Conservation (phyloP, 2,888 invertebrate genomes). For the Melieria omissa region DNA sequence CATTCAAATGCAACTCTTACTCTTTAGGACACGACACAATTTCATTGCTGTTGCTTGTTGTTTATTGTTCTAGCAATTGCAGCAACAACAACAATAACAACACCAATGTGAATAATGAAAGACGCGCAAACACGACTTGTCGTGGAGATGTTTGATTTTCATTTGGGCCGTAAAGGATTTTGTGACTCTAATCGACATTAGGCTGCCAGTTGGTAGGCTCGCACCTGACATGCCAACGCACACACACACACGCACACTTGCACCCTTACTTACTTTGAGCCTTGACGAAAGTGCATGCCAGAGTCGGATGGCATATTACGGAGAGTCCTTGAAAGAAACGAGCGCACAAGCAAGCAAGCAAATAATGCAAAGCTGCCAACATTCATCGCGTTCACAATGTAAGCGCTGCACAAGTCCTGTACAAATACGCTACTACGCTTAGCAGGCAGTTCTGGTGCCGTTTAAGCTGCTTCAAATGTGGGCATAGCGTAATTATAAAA, state of each 20-base stretch:
- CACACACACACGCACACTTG: not conserved
- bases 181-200: not conserved
- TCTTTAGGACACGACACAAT: slow-evolving; percentile 1
- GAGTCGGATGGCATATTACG: not conserved
- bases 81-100: not conserved
- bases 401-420: slow-evolving; percentile 24
- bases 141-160: slow-evolving; percentile 51
- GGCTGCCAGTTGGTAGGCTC: not conserved
- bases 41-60: not conserved
- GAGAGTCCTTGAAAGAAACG: slow-evolving; percentile 25
- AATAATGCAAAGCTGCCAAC: not conserved
- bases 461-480: too few species aligned
- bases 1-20: slow-evolving; percentile 43
- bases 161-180: slow-evolving; percentile 46
- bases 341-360: slow-evolving; percentile 1
- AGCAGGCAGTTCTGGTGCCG: too few species aligned
- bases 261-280: not conserved
- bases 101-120: slow-evolving; percentile 11
- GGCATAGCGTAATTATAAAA: too few species aligned
- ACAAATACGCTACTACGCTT: too few species aligned
- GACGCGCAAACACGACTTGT: slow-evolving; percentile 24
- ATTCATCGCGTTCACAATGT: slow-evolving; percentile 22
- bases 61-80: too few species aligned
- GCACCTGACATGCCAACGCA: not conserved
- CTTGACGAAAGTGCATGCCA: slow-evolving; percentile 1